A percentile compares a stretch with the other conserved stretches of the same genome.
phyloP scores from a whole-genome alignment of 2,888 invertebrate species.

The Rhagonycha fulva region DNA sequence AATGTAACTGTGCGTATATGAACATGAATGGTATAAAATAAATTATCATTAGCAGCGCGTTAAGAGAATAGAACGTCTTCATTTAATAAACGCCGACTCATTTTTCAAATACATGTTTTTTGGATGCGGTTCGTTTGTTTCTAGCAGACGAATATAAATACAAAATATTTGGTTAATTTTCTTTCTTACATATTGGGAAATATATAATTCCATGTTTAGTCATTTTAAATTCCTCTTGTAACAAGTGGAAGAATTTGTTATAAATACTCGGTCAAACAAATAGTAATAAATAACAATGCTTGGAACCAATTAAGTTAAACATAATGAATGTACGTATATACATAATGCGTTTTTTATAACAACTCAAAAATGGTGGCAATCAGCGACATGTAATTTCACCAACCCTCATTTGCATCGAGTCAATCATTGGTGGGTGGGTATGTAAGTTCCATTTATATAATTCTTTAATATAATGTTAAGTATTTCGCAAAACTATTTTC shows the following conservation, averaged over 20 bases:
- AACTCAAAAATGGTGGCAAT: slow-evolving; percentile 38
- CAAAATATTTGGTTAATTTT: background rate
- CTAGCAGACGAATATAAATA: slow-evolving; percentile 14
- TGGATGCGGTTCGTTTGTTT: slow-evolving; percentile 32
- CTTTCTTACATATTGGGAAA: background rate
- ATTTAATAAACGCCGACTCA: slow-evolving; percentile 50
- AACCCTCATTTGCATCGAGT: slow-evolving; percentile 51
- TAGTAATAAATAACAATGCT: background rate
- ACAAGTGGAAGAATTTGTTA: background rate
- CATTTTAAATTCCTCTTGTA: background rate
- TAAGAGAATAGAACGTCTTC: slow-evolving; percentile 53
- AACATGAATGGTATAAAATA: slow-evolving; percentile 47
- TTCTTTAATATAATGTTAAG: slow-evolving; percentile 50
- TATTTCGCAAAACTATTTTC: slow-evolving; percentile 37
- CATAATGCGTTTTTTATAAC: background rate
- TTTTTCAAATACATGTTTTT: slow-evolving; percentile 47
- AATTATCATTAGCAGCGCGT: slow-evolving; percentile 51
- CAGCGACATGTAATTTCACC: slow-evolving; percentile 43
- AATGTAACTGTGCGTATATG: slow-evolving; percentile 44
- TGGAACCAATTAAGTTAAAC: background rate
- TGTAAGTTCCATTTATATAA: slow-evolving; percentile 54
- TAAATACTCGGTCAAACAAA: background rate
- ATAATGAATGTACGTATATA: background rate
- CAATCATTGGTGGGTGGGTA: slow-evolving; percentile 48
- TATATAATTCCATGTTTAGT: background rate